These are phyloP conservation scores for Drosophila borborema DNA, from an alignment of 2,888 invertebrate genomes.

Conservation along the genomic window DNA sequence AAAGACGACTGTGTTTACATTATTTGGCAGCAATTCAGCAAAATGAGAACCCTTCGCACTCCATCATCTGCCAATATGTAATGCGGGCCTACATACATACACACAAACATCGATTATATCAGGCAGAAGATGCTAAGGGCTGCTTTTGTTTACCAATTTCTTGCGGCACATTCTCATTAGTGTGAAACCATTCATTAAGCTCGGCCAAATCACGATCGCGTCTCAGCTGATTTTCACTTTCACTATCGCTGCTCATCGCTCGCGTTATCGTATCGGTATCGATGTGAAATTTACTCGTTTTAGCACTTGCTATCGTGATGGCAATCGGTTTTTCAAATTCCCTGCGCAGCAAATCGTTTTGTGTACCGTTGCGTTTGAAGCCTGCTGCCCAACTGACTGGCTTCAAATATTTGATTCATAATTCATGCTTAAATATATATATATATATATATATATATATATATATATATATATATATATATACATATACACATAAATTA, in stretches of 20 bases:
- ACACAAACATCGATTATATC: not conserved
- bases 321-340: constrained; percentile 32
- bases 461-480: constrained; percentile 19
- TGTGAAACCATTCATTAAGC: constrained; percentile 73
- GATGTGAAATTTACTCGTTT: constrained; percentile 5
- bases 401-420: constrained; percentile 22
- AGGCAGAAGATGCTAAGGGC: not conserved
- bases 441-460: constrained; percentile 19
- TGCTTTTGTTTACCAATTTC: constrained; percentile 71
- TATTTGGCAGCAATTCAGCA: constrained; percentile 32
- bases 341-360: constrained; percentile 22
- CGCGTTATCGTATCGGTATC: constrained; percentile 50
- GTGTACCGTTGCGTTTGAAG: constrained; percentile 58
- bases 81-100: not conserved
- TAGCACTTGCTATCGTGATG: constrained; percentile 1
- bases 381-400: constrained; percentile 54
- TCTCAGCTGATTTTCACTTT: constrained; percentile 57
- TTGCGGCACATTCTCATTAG: constrained; percentile 73
- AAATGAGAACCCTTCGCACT: not conserved
- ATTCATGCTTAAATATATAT: constrained; percentile 22
- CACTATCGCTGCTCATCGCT: constrained; percentile 44
- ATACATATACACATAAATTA: constrained; percentile 17
- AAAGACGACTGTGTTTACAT: constrained; percentile 20
- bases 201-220: constrained; percentile 71
- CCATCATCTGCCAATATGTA: not conserved